Evolutionary conservation across 2,888 invertebrate species (phyloP), one percentile per base, ranked within the genome.

Genomic region (Pristionchus entomophagus): DNA sequence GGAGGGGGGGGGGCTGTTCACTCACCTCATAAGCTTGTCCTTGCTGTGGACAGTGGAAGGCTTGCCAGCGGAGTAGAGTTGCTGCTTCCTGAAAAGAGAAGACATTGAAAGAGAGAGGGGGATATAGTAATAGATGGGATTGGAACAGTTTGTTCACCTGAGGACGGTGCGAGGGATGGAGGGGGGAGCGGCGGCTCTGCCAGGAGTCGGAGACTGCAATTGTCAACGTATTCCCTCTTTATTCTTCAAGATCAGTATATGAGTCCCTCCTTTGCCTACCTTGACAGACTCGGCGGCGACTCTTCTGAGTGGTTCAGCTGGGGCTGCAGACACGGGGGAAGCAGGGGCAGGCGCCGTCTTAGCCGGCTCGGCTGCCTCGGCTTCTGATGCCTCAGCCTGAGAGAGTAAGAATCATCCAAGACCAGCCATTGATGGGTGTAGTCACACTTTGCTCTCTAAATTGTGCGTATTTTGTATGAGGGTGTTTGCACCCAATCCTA

Each of bases 21-120:
- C 88, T 22, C 88, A 91, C 45, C 87, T 88, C 93, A 93, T 93
- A 86, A 93, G 88, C 91, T 93, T 93, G 81, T 91, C 91, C 90
- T 93, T 93, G 87, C 90, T 89, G 89, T 92, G 92, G 78, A 89
- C 85, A 80, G 88, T 91, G 49, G 92, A 91, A 32, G 93, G 93
- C 88, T 93, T 93, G 84, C 93, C 93, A 69, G 87, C 88, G 8
- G 92, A 91, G 89, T 91, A 93, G 85, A 89, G 87, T 83, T 89
- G 89, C 88, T 92, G 91, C 87, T 90, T 91, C 53, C 77, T 65
- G 80, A 77, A 82, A n/a, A 29, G 35, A 87, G 35, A 87, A 87
- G 53, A 87, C 89, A 38, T 88, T 88, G 49, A 85, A 26, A 1
- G 78, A 29, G 19, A 87, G 85, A 19, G 83, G 85, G 90, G 17